A percentile compares a stretch with the other conserved stretches of the same genome.
phyloP scores from a whole-genome alignment of 1,140 invertebrate genomes.

The Sitophilus oryzae region DNA sequence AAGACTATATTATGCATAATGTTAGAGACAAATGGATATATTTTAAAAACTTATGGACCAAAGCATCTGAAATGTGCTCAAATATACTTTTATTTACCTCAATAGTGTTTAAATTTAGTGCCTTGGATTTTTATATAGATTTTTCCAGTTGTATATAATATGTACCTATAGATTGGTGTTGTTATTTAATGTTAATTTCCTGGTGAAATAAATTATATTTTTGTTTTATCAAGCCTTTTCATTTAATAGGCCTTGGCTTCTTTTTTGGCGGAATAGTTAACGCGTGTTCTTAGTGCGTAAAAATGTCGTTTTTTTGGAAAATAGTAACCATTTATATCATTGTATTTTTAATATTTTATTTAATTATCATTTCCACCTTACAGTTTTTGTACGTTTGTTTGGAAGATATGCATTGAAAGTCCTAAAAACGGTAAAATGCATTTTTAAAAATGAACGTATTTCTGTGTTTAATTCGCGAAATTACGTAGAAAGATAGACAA shows the following conservation, averaged over 20 bases:
- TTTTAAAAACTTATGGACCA: too few species aligned
- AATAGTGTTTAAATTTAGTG: background rate
- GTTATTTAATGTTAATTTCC: background rate
- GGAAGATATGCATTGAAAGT: background rate
- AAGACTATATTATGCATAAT: too few species aligned
- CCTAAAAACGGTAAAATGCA: background rate
- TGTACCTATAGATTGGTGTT: background rate
- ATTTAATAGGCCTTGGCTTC: background rate
- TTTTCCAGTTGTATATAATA: background rate
- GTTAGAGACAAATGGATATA: too few species aligned
- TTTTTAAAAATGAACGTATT: too few species aligned
- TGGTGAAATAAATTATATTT: background rate
- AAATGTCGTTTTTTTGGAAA: background rate
- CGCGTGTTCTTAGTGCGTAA: too few species aligned
- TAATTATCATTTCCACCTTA: constrained; percentile 5
- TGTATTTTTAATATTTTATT: constrained; percentile 5
- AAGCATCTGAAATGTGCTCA: too few species aligned
- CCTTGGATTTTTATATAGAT: background rate
- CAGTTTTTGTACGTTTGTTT: background rate
- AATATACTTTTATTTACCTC: background rate
- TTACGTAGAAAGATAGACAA: too few species aligned
- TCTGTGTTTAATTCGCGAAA: too few species aligned
- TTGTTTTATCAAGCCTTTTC: background rate
- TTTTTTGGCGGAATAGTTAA: too few species aligned
- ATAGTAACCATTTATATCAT: constrained; percentile 4